These are phyloP conservation scores for Synanthedon tipuliformis DNA, from an alignment of 2,888 invertebrate species.

Conservation along the genomic window DNA sequence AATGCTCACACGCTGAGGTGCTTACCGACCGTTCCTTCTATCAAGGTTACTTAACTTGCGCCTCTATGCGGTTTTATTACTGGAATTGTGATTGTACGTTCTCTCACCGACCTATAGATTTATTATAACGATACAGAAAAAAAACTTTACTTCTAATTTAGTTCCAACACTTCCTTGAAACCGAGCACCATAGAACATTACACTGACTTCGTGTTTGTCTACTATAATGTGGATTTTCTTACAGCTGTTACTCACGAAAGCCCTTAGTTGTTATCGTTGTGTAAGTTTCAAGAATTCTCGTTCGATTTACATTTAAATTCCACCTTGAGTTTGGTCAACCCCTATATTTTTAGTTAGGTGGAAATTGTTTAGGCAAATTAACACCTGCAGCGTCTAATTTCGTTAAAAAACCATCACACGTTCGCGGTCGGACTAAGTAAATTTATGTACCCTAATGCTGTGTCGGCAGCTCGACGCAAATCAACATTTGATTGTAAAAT, in stretches of 20 bases:
- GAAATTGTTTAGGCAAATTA: slow-evolving; percentile 29
- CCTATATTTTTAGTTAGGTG: not conserved
- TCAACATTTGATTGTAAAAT: slow-evolving; percentile 66
- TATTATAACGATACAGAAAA: slow-evolving; percentile 24
- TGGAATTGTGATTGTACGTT: slow-evolving; percentile 38
- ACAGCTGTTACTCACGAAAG: slow-evolving; percentile 50
- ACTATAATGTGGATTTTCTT: slow-evolving; percentile 42
- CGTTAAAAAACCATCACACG: slow-evolving; percentile 19
- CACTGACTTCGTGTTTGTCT: slow-evolving; percentile 47
- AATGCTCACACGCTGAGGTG: slow-evolving; percentile 35
- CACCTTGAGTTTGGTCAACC: not conserved
- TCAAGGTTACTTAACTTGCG: slow-evolving; percentile 42
- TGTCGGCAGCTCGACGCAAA: slow-evolving; percentile 54
- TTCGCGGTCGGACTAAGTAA: slow-evolving; percentile 55
- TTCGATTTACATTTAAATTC: not conserved
- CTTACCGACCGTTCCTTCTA: slow-evolving; percentile 37
- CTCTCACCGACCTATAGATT: slow-evolving; percentile 34
- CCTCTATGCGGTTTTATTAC: slow-evolving; percentile 30
- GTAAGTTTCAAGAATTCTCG: not conserved
- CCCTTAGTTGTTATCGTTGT: slow-evolving; percentile 16
- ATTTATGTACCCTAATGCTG: slow-evolving; percentile 59
- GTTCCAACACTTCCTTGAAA: slow-evolving; percentile 50
- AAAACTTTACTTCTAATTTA: slow-evolving; percentile 40
- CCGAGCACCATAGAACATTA: slow-evolving; percentile 24
- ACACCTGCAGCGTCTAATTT: slow-evolving; percentile 27